Evolutionary conservation across 2,113 vertebrate genomes (phyloP).

Genomic region (Daphoenositta chrysoptera): DNA sequence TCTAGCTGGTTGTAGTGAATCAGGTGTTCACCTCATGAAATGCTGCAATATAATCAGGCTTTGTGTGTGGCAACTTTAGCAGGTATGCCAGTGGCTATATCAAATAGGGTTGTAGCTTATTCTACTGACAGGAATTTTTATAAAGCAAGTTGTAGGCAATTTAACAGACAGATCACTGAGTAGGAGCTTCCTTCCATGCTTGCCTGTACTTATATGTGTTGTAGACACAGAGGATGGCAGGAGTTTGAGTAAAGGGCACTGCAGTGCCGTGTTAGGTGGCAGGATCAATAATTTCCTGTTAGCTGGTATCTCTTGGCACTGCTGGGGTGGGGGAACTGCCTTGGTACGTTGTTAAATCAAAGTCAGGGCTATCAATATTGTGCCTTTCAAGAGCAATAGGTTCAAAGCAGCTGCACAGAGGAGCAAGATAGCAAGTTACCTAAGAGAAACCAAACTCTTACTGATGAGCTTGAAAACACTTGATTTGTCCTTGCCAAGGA

Average conservation of each 20-base stretch:
- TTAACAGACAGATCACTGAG: not conserved
- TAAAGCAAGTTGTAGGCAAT: not conserved
- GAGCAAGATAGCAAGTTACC: not conserved
- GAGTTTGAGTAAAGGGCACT: not conserved
- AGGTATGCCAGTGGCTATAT: not conserved
- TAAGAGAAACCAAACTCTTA: not conserved
- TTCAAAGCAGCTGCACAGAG: not conserved
- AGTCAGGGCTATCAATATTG: not conserved
- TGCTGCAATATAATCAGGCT: not conserved
- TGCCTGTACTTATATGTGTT: not conserved
- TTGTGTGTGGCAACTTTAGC: not conserved
- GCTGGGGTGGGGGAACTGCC: not conserved
- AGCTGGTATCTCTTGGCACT: not conserved
- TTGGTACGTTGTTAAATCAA: not conserved
- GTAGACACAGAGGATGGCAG: not conserved
- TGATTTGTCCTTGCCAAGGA: not conserved
- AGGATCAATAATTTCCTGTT: not conserved
- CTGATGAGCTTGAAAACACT: not conserved
- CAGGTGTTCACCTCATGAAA: not conserved
- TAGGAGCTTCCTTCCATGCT: not conserved
- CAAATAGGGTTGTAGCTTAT: not conserved
- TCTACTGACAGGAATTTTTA: not conserved
- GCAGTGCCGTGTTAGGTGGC: not conserved
- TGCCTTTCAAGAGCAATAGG: not conserved
- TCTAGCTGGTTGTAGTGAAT: not conserved